These are phyloP conservation scores for Catharus fuscescens DNA, from an alignment of 2,113 vertebrate genomes.

Conservation along the genomic window DNA sequence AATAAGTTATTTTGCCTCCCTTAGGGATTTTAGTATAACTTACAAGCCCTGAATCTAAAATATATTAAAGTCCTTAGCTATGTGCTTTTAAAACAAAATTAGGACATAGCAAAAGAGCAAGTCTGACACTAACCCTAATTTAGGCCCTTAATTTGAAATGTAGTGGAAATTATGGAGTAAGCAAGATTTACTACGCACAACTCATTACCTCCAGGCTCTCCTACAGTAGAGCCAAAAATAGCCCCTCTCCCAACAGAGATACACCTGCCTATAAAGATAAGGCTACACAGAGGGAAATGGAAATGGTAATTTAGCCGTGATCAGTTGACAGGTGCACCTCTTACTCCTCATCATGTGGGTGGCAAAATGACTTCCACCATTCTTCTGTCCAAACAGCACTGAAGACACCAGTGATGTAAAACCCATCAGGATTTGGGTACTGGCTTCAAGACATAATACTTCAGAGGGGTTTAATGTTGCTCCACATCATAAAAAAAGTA, in stretches of 20 bases:
- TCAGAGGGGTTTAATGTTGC: background rate
- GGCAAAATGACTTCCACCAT: background rate
- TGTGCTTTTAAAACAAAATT: constrained; percentile 71
- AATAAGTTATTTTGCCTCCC: constrained; percentile 77
- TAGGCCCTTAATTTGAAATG: constrained; percentile 58
- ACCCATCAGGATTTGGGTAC: background rate
- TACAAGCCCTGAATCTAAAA: constrained; percentile 75
- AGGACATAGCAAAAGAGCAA: constrained; percentile 43
- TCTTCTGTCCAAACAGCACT: background rate
- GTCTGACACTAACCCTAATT: constrained; percentile 58
- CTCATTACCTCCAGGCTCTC: constrained; percentile 55
- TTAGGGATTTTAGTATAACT: constrained; percentile 69
- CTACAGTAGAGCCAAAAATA: constrained; percentile 33
- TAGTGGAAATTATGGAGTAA: constrained; percentile 41
- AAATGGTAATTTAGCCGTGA: constrained; percentile 29
- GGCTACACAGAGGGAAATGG: background rate
- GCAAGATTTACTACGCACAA: constrained; percentile 47
- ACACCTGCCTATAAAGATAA: constrained; percentile 52
- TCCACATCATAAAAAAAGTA: background rate
- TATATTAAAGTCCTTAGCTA: constrained; percentile 77
- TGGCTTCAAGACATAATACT: background rate
- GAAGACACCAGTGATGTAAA: background rate
- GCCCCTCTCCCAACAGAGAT: background rate
- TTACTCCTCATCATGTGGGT: background rate
- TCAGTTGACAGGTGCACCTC: background rate